Base-by-base conservation (phyloP, 2,797 vertebrate genomes). In the Notolepis coatsorum region DNA sequence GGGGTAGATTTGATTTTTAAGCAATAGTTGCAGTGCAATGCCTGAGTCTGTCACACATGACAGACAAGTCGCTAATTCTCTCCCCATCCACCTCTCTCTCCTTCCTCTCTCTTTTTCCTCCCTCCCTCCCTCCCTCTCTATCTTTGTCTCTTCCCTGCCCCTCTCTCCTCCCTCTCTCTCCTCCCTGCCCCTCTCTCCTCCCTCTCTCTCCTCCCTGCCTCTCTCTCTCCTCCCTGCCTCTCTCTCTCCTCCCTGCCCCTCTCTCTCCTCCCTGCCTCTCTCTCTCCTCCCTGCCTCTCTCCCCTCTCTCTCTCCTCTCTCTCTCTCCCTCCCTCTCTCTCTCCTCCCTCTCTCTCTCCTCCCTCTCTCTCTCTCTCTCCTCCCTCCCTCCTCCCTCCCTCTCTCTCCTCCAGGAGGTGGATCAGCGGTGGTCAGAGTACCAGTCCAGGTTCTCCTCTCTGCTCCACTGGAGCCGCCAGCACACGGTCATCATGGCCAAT, bases 401-500 rank as follows among this genome's bases (percentile, higher is more conserved):
- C 0, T 31, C 18, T 30, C 7, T 52, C 9, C 12, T 0, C 35
- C 82, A 99, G 98, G 97, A 99, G 79, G 96, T 99, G 85, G 97
- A 98, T 68, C 93, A 94, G 15, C 92, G 92, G 80, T 99, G 97
- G 97, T 84, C 94, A 20, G 96, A 99, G 72, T 99, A 99, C 87
- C 96, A 97, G 91, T 93, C 91, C 78, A 90, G 89, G 3, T 93
- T 98, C 86, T 93, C 94, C 52, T 94, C 95, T 63, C 92, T 99
- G 84, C 87, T 97, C 88, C 96, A 96, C 23, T 99, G 98, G 98
- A 97, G 95, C 88, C 95, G 95, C 76, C 97, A 98, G 84, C 95
- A 99, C 74, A 96, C 80, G 47, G 89, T 92, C 86, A 84, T 96
- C 75, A 97, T 98, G 96, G 95, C 95, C 61, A 95, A 96, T 86